phyloP scores from a whole-genome alignment of 2,113 vertebrate genomes.

The Elephantulus edwardii region DNA sequence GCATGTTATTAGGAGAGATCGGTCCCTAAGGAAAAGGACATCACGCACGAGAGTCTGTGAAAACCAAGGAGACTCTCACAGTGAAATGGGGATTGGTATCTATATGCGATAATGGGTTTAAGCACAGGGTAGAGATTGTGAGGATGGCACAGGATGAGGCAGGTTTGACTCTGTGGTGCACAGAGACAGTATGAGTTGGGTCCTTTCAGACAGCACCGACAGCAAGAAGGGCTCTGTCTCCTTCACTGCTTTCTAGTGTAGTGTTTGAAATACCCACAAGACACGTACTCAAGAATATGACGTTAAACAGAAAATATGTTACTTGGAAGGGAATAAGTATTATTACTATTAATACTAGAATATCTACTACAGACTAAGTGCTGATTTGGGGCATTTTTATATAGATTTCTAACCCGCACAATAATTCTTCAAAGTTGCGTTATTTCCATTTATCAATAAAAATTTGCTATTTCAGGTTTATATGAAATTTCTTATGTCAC shows the following conservation, averaged over 20 bases:
- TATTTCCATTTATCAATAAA: not conserved
- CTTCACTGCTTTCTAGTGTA: not conserved
- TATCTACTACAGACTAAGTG: not conserved
- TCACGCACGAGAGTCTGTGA: no score
- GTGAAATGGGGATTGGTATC: no score
- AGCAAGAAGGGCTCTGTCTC: not conserved
- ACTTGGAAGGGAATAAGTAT: not conserved
- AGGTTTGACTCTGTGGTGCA: no score
- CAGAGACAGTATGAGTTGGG: no score
- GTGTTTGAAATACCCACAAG: slow-evolving; percentile 16
- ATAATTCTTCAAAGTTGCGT: not conserved
- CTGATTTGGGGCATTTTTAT: not conserved
- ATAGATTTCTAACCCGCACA: not conserved
- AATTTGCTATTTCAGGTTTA: slow-evolving; percentile 16
- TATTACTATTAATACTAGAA: not conserved
- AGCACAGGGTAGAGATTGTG: no score
- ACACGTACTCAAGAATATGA: not conserved
- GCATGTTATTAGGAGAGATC: no score
- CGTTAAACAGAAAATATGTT: slow-evolving; percentile 47
- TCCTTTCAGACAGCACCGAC: no score
- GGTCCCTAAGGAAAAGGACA: no score
- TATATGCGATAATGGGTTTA: no score
- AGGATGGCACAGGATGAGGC: no score
- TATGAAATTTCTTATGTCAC: not conserved
- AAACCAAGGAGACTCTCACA: no score